Base-by-base conservation (phyloP, 2,797 vertebrate genomes). In the Melanotaenia parkinsoni region DNA sequence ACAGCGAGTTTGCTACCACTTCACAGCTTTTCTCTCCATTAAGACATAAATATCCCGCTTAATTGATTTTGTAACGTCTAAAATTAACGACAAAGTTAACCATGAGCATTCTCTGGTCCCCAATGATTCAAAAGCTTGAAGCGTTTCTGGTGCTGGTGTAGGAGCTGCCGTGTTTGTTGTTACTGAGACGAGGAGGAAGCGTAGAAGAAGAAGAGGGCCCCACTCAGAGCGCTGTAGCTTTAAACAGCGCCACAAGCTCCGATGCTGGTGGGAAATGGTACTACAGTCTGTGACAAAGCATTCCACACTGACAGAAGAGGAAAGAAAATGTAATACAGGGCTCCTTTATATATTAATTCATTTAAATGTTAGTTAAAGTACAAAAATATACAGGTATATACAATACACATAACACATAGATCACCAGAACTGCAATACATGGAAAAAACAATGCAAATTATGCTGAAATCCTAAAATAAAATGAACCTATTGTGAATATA, bases 241-340 rank as follows among this genome's bases (percentile, higher is more conserved):
- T 6, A 37, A 83, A 85, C 86, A 92, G 89, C 91, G 86, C 87
- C 88, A 2, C 18, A 20, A 37, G 16, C 16, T 2, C 28, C 0
- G n/a, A 11, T 22, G 13, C 51, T 68, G 90, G 89, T 20, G 2
- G 0, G 10, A 13, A 1, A 0, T 2, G 59, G 33, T 0, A 90
- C 11, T 88, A 70, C 86, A 86, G 3, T n/a, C 4, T 56, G 1
- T 13, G 3, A 2, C 0, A 22, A 4, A 2, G 43, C 47, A 10
- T n/a, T 8, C 35, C 35, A 11, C 10, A 37, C 35, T 37, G 35
- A 50, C 47, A n/a, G 18, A 40, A 40, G 38, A 10, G 12, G 12
- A 2, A 40, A 40, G 3, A 40, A 13, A 51, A 11, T 10, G 11
- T 22, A 20, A 47, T 2, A 47, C 40, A 45, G 1, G 16, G 5